phyloP scores from a whole-genome alignment of 2,113 vertebrate species.

The Blennius ocellaris region DNA sequence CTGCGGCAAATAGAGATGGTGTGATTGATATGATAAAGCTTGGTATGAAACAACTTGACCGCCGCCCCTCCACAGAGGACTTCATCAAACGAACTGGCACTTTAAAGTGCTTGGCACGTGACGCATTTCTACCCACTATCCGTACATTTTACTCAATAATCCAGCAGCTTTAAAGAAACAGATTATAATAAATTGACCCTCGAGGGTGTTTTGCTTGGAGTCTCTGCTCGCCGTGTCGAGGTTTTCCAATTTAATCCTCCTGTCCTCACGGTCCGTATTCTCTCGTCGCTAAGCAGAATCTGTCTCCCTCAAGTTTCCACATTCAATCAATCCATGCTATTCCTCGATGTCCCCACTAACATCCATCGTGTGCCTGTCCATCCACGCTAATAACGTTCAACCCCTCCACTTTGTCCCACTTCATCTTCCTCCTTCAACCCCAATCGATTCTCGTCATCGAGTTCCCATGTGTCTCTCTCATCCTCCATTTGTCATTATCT shows the following conservation, averaged over 20 bases:
- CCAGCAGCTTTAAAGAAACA: neutral
- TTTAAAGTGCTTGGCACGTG: slow-evolving; percentile 4
- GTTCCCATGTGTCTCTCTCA: neutral
- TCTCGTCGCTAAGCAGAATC: neutral
- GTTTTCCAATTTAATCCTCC: slow-evolving; percentile 1
- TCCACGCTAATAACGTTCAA: slow-evolving; percentile 4
- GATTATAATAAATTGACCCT: slow-evolving; percentile 20
- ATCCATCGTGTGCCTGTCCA: neutral
- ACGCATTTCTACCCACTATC: slow-evolving; percentile 1
- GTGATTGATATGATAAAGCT: slow-evolving; percentile 27
- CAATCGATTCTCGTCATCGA: slow-evolving; percentile 2
- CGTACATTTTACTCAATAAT: neutral
- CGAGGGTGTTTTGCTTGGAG: neutral
- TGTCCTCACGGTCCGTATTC: neutral
- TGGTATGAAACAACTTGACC: slow-evolving; percentile 13
- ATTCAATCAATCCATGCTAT: neutral
- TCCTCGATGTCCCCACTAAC: neutral
- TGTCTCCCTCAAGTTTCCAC: neutral
- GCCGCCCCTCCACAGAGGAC: neutral
- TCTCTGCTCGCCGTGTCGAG: neutral
- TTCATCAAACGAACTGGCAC: slow-evolving; percentile 6
- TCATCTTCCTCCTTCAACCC: neutral
- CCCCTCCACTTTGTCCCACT: slow-evolving; percentile 15
- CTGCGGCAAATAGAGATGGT: slow-evolving; percentile 24
- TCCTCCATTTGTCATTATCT: neutral